Base-by-base conservation (phyloP, 2,797 vertebrate genomes). In the Pipistrellus nathusii region DNA sequence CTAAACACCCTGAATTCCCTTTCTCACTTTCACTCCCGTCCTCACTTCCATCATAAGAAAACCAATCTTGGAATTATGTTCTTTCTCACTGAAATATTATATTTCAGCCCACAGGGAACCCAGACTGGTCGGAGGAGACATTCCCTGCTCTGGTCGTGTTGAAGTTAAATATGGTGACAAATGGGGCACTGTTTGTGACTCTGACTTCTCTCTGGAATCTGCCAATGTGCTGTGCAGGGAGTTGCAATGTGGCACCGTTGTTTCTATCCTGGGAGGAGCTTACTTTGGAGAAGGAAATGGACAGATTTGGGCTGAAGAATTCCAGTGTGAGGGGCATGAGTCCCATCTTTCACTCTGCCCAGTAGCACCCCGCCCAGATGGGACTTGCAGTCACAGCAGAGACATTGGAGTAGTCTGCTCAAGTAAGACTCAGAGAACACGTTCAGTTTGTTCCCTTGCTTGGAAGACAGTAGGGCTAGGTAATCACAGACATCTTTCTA, bases 201-300 rank as follows among this genome's bases (percentile, higher is more conserved):
- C 97, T 25, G 96, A 98, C 44, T 97, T 98, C 83, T 96, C 98
- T 88, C 97, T 98, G 72, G 96, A 98, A 96, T 84, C 98, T 48
- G 98, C 98, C 82, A 94, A 72, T 30, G 98, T 98, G 77, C 62
- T 98, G 71, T 98, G 98, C 77, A 96, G 94, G 18, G 97, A 98
- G 68, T 85, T 98, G 87, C 32, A 95, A 0, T 98, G 98, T 81
- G 98, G 98, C 25, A 82, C 88, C 4, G 97, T 96, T 59, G 55
- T 98, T 90, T 95, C 97, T 5, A 53, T 97, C 59, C 41, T 97
- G 0, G 96, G 94, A 53, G 97, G 95, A 95, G 53, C 96, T 73
- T 96, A 76, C 53, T 96, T 97, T 86, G 96, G 86, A 93, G 93
- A 97, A 84, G 96, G 94, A 77, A 84, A 30, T 1, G 96, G 96